Evolutionary conservation across 2,113 vertebrate species (phyloP), one percentile per base, ranked within the genome.

Genomic region (Phrynocephalus versicolor): DNA sequence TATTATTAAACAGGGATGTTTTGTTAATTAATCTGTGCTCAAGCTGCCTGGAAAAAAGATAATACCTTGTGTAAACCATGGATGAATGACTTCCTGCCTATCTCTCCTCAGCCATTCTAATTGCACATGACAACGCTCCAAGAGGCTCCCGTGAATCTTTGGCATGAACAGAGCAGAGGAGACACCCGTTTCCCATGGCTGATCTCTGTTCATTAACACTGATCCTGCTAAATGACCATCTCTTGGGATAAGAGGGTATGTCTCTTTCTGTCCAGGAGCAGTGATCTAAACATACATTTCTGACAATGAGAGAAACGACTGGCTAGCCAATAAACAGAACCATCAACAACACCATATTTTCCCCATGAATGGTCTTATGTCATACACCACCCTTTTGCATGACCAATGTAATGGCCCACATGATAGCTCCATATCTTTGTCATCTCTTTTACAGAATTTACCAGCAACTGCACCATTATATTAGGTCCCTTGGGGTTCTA

Each of bases 181-280:
- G 92, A 92, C 69, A 88, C 79, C 85, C 87, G 88, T 82, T 92
- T 94, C 92, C 85, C 62, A 87, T 41, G 86, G 88, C 92, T 95
- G 90, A 87, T 92, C 88, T 93, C 91, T 93, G 92, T 95, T 94
- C 93, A 94, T 94, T 95, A 93, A 90, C 93, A 94, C 89, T 41
- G 93, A 94, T 93, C 41, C 69, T 65, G 58, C 86, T 87, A 77
- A 92, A 90, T 79, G 73, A 30, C 76, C 92, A 89, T 87, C 92
- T 89, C 93, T 87, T 83, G 90, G 89, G 91, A 89, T 55, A 71
- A 88, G 67, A 87, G 69, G 79, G 88, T 81, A 87, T 92, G 82
- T 82, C 79, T 89, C 90, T 88, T 8, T 2, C 87, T 70, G 64
- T 85, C 81, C 81, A 37, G 67, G 3, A 90, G 90, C 89, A 74